Evolutionary conservation across 2,888 invertebrate species (phyloP).

Genomic region (Hesperia comma): DNA sequence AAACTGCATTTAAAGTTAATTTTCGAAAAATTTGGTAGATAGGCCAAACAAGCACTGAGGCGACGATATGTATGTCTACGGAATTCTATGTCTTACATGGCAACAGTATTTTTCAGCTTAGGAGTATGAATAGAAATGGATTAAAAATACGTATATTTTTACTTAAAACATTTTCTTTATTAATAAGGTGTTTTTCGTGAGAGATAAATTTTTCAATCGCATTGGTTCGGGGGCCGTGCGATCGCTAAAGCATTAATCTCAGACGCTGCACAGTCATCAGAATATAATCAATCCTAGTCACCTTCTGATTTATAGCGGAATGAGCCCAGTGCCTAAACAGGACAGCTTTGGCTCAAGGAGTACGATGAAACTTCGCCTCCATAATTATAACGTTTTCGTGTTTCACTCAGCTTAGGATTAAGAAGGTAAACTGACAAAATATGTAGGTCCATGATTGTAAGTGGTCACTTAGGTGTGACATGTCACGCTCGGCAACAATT

Average conservation of each 20-base stretch:
- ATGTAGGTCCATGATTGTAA: no score
- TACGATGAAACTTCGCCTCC: not conserved
- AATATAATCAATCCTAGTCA: constrained; percentile 67
- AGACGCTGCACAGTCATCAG: constrained; percentile 64
- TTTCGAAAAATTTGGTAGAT: no score
- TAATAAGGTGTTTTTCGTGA: constrained; percentile 7
- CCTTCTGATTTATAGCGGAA: constrained; percentile 61
- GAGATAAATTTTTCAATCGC: constrained; percentile 23
- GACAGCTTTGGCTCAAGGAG: constrained; percentile 19
- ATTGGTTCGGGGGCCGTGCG: constrained; percentile 14
- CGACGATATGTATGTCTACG: no score
- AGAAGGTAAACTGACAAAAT: no score
- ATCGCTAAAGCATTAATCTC: constrained; percentile 61
- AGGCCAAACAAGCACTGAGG: no score
- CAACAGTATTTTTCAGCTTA: no score
- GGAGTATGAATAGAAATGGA: no score
- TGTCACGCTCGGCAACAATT: no score
- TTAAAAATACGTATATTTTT: not conserved
- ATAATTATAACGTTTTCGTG: not conserved
- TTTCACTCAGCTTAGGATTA: no score
- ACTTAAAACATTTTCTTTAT: not conserved
- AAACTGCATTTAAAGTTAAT: no score
- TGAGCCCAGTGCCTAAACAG: constrained; percentile 50
- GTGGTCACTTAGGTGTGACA: no score
- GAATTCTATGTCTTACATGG: no score